Percentiles rank a stretch among this genome's conserved stretches.
Evolutionary conservation across 2,888 invertebrate species (phyloP).

Genomic region (Pristionchus arcanus): DNA sequence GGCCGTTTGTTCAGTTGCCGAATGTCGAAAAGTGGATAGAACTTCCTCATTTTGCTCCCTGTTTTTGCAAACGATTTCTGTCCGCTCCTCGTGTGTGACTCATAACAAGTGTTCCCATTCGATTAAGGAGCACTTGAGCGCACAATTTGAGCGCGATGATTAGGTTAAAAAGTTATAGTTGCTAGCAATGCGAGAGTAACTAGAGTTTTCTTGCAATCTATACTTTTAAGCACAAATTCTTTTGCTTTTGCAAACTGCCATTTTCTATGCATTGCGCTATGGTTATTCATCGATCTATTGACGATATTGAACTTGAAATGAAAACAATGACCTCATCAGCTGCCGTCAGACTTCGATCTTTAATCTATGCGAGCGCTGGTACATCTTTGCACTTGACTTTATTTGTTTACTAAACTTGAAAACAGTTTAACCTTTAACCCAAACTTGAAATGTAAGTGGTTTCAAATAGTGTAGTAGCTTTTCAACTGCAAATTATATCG

Average conservation of each 20-base stretch:
- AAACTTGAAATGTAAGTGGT: too few relatives aligned
- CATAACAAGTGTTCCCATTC: constrained; percentile 29
- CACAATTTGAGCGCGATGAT: neutral
- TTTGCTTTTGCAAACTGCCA: neutral
- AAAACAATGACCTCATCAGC: too few relatives aligned
- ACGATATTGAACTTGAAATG: too few relatives aligned
- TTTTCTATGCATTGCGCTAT: too few relatives aligned
- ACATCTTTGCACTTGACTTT: neutral
- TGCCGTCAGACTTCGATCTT: too few relatives aligned
- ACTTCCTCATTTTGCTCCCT: neutral
- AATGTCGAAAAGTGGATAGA: neutral
- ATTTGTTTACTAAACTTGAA: neutral
- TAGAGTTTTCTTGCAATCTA: neutral
- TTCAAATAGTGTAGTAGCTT: too few relatives aligned
- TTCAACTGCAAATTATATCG: too few relatives aligned
- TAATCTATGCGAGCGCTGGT: too few relatives aligned
- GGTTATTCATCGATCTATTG: too few relatives aligned
- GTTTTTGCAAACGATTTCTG: constrained; percentile 31
- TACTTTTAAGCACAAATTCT: neutral
- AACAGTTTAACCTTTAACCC: too few relatives aligned
- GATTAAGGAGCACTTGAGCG: neutral
- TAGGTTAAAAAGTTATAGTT: neutral
- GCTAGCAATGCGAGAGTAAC: neutral
- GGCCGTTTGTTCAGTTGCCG: constrained; percentile 30
- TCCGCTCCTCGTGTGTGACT: neutral